A percentile compares a stretch with the other conserved stretches of the same genome.
These are phyloP conservation scores for Ernsta delagoae DNA, from an alignment of 2,888 invertebrate genomes.

Conservation along the genomic window DNA sequence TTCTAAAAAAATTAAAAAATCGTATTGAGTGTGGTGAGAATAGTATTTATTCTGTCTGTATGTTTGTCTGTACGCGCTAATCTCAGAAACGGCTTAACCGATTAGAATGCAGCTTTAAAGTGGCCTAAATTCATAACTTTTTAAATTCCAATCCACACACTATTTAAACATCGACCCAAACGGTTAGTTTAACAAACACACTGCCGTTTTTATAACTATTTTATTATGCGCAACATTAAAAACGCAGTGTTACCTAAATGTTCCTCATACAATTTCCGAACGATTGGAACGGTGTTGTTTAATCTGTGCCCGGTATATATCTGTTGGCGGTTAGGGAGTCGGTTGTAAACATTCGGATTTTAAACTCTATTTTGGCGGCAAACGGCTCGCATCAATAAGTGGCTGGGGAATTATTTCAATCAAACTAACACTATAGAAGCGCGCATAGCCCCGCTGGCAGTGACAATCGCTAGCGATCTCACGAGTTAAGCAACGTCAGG, in stretches of 20 bases:
- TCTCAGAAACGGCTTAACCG: too few species aligned
- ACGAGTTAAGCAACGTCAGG: too few species aligned
- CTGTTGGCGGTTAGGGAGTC: not conserved
- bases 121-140: not conserved
- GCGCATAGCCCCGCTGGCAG: too few species aligned
- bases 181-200: not conserved
- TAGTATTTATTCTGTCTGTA: too few species aligned
- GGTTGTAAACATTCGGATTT: not conserved
- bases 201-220: not conserved
- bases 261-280: not conserved
- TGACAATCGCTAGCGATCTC: too few species aligned
- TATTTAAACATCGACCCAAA: too few species aligned
- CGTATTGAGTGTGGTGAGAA: not conserved
- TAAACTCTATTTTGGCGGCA: too few species aligned
- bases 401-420: too few species aligned
- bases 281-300: not conserved
- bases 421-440: too few species aligned
- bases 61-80: not conserved
- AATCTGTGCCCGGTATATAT: not conserved
- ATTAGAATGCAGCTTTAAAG: too few species aligned
- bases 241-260: not conserved
- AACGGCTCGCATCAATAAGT: too few species aligned
- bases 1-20: not conserved
- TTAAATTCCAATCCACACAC: not conserved
- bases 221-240: constrained; percentile 1